Percentiles rank a stretch among this genome's conserved stretches.
phyloP scores from a whole-genome alignment of 2,888 invertebrate species.

The Lobophora halterata region DNA sequence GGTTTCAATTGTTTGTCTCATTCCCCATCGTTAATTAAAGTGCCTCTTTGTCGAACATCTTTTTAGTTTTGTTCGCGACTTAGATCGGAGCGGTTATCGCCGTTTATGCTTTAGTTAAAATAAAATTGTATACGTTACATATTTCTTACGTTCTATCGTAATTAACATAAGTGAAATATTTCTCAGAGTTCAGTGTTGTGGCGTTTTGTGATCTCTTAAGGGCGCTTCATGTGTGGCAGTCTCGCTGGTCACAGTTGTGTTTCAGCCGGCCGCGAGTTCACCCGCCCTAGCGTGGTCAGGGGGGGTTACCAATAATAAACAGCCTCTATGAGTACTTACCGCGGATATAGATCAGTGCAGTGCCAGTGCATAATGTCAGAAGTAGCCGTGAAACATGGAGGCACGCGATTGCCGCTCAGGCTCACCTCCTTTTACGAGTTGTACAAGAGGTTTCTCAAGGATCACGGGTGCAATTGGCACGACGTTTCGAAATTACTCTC shows the following conservation, averaged over 20 bases:
- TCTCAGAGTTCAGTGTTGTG: conserved; percentile 26
- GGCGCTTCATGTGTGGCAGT: conserved; percentile 34
- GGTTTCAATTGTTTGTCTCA: conserved; percentile 58
- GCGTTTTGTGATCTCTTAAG: conserved; percentile 30
- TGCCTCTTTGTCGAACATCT: conserved; percentile 42
- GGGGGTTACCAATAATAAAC: conserved; percentile 32
- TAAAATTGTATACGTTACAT: conserved; percentile 16
- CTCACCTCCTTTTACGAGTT: conserved; percentile 68
- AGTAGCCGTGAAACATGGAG: conserved; percentile 57
- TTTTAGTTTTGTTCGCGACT: conserved; percentile 52
- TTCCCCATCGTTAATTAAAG: conserved; percentile 67
- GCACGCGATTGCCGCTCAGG: conserved; percentile 53
- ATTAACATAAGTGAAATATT: conserved; percentile 19
- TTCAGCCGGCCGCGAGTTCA: conserved; percentile 59
- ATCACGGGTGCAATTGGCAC: conserved; percentile 75
- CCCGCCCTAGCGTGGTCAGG: conserved; percentile 52
- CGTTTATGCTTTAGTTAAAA: conserved; percentile 18
- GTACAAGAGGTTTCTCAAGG: conserved; percentile 73
- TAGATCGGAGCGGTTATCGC: conserved; percentile 32
- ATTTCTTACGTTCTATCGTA: conserved; percentile 8
- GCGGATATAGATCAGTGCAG: conserved; percentile 37
- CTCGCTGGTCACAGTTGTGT: conserved; percentile 61
- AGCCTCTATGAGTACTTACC: conserved; percentile 30
- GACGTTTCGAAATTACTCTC: conserved; percentile 70
- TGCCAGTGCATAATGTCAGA: conserved; percentile 57